Evolutionary conservation across 2,797 vertebrate genomes (phyloP).

Genomic region (Atherinosoma microstoma): DNA sequence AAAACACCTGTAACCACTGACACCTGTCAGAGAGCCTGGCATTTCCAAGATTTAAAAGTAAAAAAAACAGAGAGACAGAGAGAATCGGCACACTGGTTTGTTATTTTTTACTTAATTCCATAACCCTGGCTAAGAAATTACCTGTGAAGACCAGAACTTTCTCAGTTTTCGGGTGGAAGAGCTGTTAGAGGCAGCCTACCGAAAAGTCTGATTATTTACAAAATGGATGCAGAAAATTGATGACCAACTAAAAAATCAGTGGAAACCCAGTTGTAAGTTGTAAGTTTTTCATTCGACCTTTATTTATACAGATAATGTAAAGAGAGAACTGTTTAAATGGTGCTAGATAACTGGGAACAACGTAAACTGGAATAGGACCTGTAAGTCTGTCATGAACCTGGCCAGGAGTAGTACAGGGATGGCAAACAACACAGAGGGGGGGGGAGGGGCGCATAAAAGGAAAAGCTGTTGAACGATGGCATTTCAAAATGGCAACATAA

Average conservation of each 20-base stretch:
- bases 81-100: too few relatives aligned
- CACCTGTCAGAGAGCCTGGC: not conserved
- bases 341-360: too few relatives aligned
- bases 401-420: too few relatives aligned
- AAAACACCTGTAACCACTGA: not conserved
- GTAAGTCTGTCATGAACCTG: not conserved
- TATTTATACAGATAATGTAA: too few relatives aligned
- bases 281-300: not conserved
- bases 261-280: not conserved
- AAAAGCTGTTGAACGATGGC: not conserved
- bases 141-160: not conserved
- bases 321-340: too few relatives aligned
- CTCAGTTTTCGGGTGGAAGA: not conserved
- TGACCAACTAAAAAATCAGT: not conserved
- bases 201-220: too few relatives aligned
- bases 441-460: not conserved
- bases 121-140: not conserved
- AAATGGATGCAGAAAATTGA: not conserved
- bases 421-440: not conserved
- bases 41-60: not conserved
- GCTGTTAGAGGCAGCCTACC: too few relatives aligned
- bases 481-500: not conserved
- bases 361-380: not conserved
- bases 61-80: too few relatives aligned
- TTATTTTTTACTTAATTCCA: too few relatives aligned